Conservation (phyloP, 2,888 invertebrate genomes). For the Sabatieria punctata region DNA sequence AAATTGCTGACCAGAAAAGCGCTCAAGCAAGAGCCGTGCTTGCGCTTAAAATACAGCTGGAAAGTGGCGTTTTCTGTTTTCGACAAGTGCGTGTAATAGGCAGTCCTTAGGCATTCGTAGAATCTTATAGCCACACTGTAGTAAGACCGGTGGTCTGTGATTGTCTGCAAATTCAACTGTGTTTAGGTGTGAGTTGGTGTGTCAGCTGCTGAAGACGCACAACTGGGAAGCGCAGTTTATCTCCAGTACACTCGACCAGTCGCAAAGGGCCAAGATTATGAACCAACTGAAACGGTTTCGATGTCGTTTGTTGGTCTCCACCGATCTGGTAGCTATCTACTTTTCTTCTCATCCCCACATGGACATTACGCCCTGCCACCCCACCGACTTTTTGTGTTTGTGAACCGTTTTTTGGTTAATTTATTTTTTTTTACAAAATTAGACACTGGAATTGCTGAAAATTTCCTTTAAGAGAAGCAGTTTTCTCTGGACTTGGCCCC, state of each 20-base stretch:
- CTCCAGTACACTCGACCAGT: constrained; percentile 60
- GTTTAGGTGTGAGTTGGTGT: constrained; percentile 55
- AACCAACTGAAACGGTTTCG: constrained; percentile 57
- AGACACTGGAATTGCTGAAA: not conserved
- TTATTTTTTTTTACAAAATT: not conserved
- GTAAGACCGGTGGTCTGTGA: too few species aligned
- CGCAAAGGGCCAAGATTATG: constrained; percentile 54
- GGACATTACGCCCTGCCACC: not conserved
- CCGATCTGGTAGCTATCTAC: constrained; percentile 43
- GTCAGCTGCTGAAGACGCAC: constrained; percentile 48
- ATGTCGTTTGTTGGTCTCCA: constrained; percentile 68
- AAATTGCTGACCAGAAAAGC: too few species aligned
- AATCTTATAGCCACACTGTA: too few species aligned
- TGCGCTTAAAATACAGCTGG: too few species aligned
- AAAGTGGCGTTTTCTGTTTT: too few species aligned
- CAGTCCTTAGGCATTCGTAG: too few species aligned
- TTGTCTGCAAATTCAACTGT: constrained; percentile 6
- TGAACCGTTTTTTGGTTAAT: not conserved
- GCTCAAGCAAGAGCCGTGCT: too few species aligned
- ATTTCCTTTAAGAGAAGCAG: not conserved
- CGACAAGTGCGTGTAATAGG: too few species aligned
- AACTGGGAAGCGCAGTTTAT: constrained; percentile 65
- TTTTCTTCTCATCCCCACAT: too few species aligned
- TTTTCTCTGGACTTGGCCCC: not conserved
- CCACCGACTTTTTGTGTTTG: not conserved